Base-by-base conservation (phyloP, 2,113 vertebrate species). In the Uria aalge region DNA sequence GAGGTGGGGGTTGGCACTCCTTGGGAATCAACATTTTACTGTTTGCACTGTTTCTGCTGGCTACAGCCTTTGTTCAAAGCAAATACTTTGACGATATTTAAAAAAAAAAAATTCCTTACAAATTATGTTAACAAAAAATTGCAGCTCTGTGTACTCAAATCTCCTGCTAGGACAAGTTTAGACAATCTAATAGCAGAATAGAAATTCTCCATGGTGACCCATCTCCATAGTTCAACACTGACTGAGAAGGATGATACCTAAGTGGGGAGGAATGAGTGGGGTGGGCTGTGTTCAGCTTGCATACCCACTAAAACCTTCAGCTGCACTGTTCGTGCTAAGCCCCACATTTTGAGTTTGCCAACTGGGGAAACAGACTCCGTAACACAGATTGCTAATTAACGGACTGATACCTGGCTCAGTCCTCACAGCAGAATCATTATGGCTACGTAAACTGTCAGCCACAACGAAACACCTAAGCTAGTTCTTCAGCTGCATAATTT, bases 21-120 rank as follows among this genome's bases (percentile, higher is more conserved):
- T 98, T 97, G 96, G 90, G 87, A 97, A 97, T 96, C 93, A 97
- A 94, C 48, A 34, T 86, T 93, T 92, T 64, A 79, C 71, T 92
- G 78, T 52, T 91, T 3, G 34, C 90, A 92, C 93, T 77, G 38
- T 79, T 92, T 91, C 75, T 64, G 32, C 9, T 63, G 40, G 47
- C 48, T 86, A 81, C 26, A 38, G 56, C 11, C 57, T 91, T 63
- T 73, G 30, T 76, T 64, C 55, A 40, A 56, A 83, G 41, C 32
- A 88, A 72, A 64, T 47, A 12, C 38, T 76, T 84, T 36, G 56
- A 47, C 47, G 80, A 38, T 41, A 63, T 41, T 56, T 17, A 7
- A 15, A 47, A 22, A 40, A 24, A 76, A 48, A 52, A 48, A 32
- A 34, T 60, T 34, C 29, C 50, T 91, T 57, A 59, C 20, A 85